A percentile compares a stretch with the other conserved stretches of the same genome.
These are phyloP conservation scores for western clawed frog (Xenopus tropicalis) DNA, from an alignment of 2,113 vertebrate species.

Conservation along the genomic window DNA sequence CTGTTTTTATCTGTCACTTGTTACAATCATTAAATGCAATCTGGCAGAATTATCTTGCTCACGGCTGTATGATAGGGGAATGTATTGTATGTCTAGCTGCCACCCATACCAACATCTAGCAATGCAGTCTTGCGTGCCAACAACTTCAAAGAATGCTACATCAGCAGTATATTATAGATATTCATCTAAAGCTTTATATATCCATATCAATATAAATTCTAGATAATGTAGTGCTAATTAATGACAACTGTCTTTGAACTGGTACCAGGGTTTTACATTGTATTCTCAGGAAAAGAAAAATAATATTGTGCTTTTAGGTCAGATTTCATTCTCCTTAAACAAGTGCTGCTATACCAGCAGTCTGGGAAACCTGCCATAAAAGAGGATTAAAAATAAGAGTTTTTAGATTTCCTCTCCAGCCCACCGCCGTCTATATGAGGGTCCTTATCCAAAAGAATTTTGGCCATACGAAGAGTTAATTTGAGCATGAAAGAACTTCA, in stretches of 20 bases:
- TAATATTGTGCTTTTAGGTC: background rate
- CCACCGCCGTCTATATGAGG: background rate
- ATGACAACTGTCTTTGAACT: background rate
- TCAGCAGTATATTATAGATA: background rate
- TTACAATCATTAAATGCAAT: too few species aligned
- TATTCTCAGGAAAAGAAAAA: background rate
- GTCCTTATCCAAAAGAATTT: background rate
- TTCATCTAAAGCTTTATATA: too few species aligned
- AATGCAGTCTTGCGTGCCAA: background rate
- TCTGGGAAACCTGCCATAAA: constrained; percentile 6
- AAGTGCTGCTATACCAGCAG: background rate
- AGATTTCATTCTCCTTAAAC: background rate
- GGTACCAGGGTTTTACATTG: background rate
- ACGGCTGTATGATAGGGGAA: too few species aligned
- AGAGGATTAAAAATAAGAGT: background rate
- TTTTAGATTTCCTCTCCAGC: background rate
- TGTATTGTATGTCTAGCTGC: too few species aligned
- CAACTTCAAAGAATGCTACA: constrained; percentile 25
- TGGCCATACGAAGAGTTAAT: too few species aligned
- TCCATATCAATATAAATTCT: too few species aligned
- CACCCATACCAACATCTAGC: background rate
- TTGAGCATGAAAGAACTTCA: too few species aligned
- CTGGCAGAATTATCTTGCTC: too few species aligned
- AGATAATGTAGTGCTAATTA: constrained; percentile 15
- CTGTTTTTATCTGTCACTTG: too few species aligned